Percentiles rank a stretch among this genome's conserved stretches.
phyloP scores from a whole-genome alignment of 2,797 vertebrate genomes.

The Arctocebus calabarensis region DNA sequence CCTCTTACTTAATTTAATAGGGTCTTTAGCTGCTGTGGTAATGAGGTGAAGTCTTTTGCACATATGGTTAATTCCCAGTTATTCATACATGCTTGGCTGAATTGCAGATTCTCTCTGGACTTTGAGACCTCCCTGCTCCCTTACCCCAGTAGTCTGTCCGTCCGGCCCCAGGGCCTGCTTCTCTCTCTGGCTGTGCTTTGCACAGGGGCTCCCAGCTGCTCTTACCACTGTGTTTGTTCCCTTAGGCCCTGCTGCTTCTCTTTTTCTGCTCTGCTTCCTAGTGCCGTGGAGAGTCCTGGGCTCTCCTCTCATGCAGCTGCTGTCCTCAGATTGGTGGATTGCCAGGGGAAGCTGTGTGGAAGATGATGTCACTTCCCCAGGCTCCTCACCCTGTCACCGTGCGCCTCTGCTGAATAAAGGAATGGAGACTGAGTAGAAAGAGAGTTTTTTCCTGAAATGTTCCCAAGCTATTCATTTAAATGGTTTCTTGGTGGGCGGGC shows the following conservation, averaged over 20 bases:
- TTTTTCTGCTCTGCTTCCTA: neutral
- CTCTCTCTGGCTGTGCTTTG: neutral
- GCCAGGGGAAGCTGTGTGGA: neutral
- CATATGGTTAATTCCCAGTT: constrained; percentile 73
- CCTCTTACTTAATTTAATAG: constrained; percentile 6
- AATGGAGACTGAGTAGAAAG: neutral
- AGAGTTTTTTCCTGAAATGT: neutral
- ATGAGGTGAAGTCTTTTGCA: constrained; percentile 54
- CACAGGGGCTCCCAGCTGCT: neutral
- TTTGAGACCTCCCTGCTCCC: neutral
- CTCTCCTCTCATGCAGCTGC: neutral
- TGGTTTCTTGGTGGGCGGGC: neutral
- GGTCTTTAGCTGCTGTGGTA: constrained; percentile 55
- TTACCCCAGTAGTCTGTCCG: neutral
- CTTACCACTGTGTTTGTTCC: neutral
- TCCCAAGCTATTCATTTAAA: neutral
- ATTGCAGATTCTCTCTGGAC: constrained; percentile 65
- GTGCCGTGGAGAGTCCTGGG: no score
- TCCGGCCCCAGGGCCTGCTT: neutral
- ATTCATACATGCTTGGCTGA: constrained; percentile 38
- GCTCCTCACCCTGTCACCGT: neutral
- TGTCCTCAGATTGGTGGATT: no score
- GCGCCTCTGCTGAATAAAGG: neutral
- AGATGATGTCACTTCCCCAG: neutral
- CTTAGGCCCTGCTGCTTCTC: neutral